Conservation (phyloP, 2,113 vertebrate genomes). For the Gallinago media region DNA sequence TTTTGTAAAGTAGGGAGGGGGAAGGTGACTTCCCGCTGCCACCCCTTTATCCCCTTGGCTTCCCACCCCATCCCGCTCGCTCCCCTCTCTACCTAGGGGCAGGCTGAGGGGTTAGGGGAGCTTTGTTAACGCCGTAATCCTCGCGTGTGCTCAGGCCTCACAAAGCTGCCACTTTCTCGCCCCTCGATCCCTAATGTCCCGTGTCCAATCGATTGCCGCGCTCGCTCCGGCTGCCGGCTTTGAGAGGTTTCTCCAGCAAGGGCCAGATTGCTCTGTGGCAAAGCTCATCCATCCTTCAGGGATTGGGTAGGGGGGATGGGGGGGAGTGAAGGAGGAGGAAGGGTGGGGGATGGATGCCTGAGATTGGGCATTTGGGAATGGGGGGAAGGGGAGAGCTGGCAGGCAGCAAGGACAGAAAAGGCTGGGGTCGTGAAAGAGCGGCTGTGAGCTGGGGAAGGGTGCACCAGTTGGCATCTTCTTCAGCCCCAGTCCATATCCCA, state of each 20-base stretch:
- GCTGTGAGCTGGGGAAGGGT: background rate
- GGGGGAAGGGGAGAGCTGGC: background rate
- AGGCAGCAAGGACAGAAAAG: background rate
- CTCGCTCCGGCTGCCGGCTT: background rate
- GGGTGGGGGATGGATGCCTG: background rate
- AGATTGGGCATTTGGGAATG: background rate
- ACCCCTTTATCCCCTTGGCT: background rate
- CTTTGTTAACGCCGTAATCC: conserved; percentile 67
- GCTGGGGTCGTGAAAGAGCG: rapidly evolving
- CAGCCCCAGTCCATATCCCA: background rate
- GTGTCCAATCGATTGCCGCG: conserved; percentile 68
- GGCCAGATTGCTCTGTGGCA: conserved; percentile 64
- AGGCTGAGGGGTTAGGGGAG: conserved; percentile 36
- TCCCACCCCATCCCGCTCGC: background rate
- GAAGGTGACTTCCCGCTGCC: background rate
- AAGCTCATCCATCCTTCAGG: conserved; percentile 55
- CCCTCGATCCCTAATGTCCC: conserved; percentile 36
- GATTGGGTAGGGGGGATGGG: background rate
- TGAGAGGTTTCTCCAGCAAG: background rate
- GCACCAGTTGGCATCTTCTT: rapidly evolving
- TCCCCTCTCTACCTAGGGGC: conserved; percentile 27
- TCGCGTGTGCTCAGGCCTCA: conserved; percentile 43
- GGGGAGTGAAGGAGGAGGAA: background rate
- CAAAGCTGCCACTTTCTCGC: conserved; percentile 35
- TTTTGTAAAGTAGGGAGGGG: background rate